Evolutionary conservation across 2,888 invertebrate species (phyloP), one percentile per base, ranked within the genome.

Genomic region (Melipona bicolor): DNA sequence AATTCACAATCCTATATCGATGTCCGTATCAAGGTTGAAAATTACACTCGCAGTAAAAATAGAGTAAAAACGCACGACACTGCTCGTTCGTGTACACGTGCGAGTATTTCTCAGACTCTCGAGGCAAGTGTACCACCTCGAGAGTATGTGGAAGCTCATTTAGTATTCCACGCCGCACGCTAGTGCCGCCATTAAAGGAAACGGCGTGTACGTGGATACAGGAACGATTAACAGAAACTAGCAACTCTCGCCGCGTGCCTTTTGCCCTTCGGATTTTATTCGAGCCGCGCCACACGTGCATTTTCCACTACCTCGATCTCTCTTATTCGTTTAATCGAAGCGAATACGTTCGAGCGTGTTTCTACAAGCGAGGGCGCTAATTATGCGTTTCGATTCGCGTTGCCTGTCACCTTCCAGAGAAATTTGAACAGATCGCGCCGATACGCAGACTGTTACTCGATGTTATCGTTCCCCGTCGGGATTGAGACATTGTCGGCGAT

Each of bases 401-500:
- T 77, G 74, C 86, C 83, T 74, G 84, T 76, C 78, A 77, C 70
- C 68, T 49, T 21, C 19, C 36, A 17, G 49, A 56, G 77, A 76
- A 76, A 81, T 72, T 86, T 86, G 77, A 81, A 86, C 73, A 73
- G 68, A 72, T 50, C 54, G n/a, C 56, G 61, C 21, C 43, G 67
- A 13, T 65, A 81, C 61, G 70, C 61, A 76, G 65, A 72, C 68
- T n/a, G n/a, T n/a, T n/a, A n/a, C n/a, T 59, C 69, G 81, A 88
- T 86, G 54, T 61, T 81, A 88, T 87, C 88, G 62, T n/a, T 36
- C 21, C 32, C 32, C 59, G 3, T 65, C 43, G 36, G 69, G 76
- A 89, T 89, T 86, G 79, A 89, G 90, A 84, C 77, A 78, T 89
- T 81, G 77, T 70, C 80, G 69, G 61, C 64, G 82, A 86, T 88